Percentiles rank a stretch among this genome's conserved stretches.
phyloP scores from a whole-genome alignment of 1,140 invertebrate genomes.

The Hestina assimilis region DNA sequence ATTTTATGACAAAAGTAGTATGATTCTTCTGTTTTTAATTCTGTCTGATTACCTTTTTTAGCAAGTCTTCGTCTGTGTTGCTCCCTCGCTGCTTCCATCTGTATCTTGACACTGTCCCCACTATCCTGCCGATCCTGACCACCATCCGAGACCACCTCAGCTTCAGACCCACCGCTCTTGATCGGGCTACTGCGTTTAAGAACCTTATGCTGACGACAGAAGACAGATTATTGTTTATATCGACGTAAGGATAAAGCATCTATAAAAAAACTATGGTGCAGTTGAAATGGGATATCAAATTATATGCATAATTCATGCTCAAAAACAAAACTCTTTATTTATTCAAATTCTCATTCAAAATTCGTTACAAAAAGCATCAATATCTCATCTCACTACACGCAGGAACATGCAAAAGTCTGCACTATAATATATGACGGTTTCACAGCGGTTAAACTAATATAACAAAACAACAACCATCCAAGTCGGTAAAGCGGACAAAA shows the following conservation, averaged over 20 bases:
- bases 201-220: slow-evolving; percentile 61
- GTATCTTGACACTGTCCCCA: slow-evolving; percentile 69
- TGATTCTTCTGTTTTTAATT: no score
- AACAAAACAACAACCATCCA: slow-evolving; percentile 35
- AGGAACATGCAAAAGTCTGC: slow-evolving; percentile 42
- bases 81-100: slow-evolving; percentile 73
- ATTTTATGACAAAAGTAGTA: no score
- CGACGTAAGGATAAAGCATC: not conserved
- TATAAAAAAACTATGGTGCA: not conserved
- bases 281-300: slow-evolving; percentile 19
- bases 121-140: slow-evolving; percentile 50
- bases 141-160: slow-evolving; percentile 52
- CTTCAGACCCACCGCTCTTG: slow-evolving; percentile 63
- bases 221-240: not conserved
- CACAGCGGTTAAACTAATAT: slow-evolving; percentile 18
- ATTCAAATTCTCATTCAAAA: not conserved
- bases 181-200: slow-evolving; percentile 64
- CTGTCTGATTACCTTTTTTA: slow-evolving; percentile 59
- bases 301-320: not conserved
- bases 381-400: slow-evolving; percentile 25
- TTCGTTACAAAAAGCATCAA: slow-evolving; percentile 7
- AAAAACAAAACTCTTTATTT: no score
- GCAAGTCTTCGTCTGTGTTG: slow-evolving; percentile 65
- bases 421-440: slow-evolving; percentile 35
- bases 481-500: slow-evolving; percentile 33